Base-by-base conservation (phyloP, 2,113 vertebrate species). In the Ginglymostoma cirratum region DNA sequence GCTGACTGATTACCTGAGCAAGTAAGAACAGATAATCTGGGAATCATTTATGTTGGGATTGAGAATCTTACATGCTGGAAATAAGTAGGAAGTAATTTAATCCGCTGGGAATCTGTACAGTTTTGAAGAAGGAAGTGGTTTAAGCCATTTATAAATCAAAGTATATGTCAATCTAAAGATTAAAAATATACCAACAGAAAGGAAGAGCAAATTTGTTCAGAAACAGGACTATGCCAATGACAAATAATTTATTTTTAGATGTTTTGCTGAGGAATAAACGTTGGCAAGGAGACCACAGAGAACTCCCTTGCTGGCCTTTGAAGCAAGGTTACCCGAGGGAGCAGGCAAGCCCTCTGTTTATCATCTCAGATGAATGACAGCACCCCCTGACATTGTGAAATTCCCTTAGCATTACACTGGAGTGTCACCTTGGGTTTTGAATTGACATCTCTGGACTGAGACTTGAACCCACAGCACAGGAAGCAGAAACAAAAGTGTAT, bases 171-270 rank as follows among this genome's bases (percentile, higher is more conserved):
- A 42, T n/a, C 89, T 0, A 93, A 23, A 93, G 34, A 34, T 93
- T 93, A 67, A 93, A 93, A 93, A 93, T 66, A 93, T 1, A 19
- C 6, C 34, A 42, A 23, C 80, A 83, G 42, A 42, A 6, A 19
- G 17, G n/a, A 83, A 66, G 55, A 21, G 66, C n/a, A 93, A 1
- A 92, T 38, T n/a, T 38, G 34, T 23, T 27, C 87, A 17, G 12
- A 90, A 90, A 30, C 14, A 14, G 23, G 48, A n/a, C 2, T 17
- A 17, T 23, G 1, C 7, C 19, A 10, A 38, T 38, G 34, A 93
- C n/a, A 93, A n/a, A 66, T 38, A 38, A 66, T 66, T n/a, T 90
- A 90, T 55, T 90, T 90, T 90, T 92, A 66, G 89, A 61, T 66
- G n/a, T 92, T 65, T 42, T 61, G 55, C 12, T 61, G 15, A 66